phyloP scores from a whole-genome alignment of 2,888 invertebrate genomes.

The Cacoxenus indagator region DNA sequence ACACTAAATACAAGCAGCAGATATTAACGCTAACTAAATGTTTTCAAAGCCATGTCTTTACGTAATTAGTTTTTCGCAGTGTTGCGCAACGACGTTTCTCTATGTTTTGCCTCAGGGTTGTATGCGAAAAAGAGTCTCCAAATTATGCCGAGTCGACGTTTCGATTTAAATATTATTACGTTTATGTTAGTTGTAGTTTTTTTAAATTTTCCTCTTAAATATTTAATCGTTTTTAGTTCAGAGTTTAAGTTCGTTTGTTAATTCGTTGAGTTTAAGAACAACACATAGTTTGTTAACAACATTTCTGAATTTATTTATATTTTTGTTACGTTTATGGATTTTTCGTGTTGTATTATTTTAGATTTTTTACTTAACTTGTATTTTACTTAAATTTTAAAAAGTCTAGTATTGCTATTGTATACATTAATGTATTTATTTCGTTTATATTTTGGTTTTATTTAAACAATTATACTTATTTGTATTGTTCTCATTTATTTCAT shows the following conservation, averaged over 20 bases:
- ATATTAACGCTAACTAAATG: neutral
- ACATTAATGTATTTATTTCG: slow-evolving; percentile 16
- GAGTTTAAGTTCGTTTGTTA: neutral
- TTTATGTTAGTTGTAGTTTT: neutral
- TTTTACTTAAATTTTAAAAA: slow-evolving; percentile 6
- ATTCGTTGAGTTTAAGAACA: slow-evolving; percentile 9
- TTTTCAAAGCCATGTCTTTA: neutral
- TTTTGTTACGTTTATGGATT: neutral
- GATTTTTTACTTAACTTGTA: slow-evolving; percentile 23
- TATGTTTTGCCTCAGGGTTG: neutral
- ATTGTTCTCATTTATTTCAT: slow-evolving; percentile 44
- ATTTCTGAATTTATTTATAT: neutral
- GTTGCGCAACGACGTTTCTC: neutral
- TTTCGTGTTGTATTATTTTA: neutral
- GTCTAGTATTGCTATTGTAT: slow-evolving; percentile 29
- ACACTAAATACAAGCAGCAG: neutral
- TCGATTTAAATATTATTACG: slow-evolving; percentile 4
- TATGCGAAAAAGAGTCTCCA: slow-evolving; percentile 14
- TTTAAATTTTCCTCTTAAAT: neutral
- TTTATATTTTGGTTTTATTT: slow-evolving; percentile 35
- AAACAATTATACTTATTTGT: slow-evolving; percentile 33
- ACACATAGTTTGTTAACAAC: neutral
- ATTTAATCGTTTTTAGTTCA: slow-evolving; percentile 1
- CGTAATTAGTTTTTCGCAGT: neutral
- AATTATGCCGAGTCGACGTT: slow-evolving; percentile 4